phyloP scores from a whole-genome alignment of 2,888 invertebrate species.

The Orgyia antiqua region DNA sequence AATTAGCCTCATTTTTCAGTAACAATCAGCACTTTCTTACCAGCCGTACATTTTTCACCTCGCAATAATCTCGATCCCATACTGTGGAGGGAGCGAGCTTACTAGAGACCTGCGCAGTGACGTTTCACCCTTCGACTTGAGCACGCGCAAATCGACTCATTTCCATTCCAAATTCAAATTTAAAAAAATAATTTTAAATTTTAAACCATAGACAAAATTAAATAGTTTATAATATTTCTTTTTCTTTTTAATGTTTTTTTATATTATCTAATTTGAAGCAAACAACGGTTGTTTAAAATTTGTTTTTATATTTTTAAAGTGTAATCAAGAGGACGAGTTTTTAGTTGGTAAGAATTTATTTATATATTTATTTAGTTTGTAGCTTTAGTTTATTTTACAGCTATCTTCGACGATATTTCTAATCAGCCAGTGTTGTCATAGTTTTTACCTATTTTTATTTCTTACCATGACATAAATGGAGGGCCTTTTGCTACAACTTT shows the following conservation, averaged over 20 bases:
- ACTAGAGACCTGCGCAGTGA: conserved; percentile 19
- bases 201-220: background rate
- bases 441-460: no score
- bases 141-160: conserved; percentile 22
- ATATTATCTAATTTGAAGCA: background rate
- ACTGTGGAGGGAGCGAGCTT: conserved; percentile 12
- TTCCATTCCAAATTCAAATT: conserved; percentile 8
- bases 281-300: background rate
- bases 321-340: no score
- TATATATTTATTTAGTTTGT: no score
- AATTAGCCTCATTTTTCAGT: no score
- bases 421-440: no score
- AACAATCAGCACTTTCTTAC: conserved; percentile 4
- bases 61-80: conserved; percentile 19
- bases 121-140: conserved; percentile 25
- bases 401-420: no score
- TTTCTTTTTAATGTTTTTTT: background rate
- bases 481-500: no score
- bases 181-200: background rate
- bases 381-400: no score
- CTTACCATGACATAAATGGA: no score
- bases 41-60: conserved; percentile 14
- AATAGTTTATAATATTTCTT: background rate
- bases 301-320: background rate
- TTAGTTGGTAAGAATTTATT: no score